These are phyloP conservation scores for Aleiodes sp. DNA, from an alignment of 1,140 invertebrate species.

Conservation along the genomic window DNA sequence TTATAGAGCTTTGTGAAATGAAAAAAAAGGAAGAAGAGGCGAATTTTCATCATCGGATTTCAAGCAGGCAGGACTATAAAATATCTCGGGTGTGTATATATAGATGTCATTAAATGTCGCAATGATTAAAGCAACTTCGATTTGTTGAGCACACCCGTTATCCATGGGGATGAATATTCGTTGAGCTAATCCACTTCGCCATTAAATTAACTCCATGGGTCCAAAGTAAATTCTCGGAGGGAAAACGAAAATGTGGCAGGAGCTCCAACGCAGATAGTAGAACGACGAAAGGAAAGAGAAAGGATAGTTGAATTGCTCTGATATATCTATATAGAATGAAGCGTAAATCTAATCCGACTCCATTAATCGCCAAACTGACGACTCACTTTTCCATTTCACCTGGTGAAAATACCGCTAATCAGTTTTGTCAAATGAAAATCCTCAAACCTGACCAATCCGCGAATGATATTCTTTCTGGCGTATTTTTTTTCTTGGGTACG, in stretches of 20 bases:
- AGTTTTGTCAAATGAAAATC: background rate
- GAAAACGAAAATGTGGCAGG: background rate
- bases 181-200: constrained; percentile 5
- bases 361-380: constrained; percentile 6
- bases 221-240: constrained; percentile 10
- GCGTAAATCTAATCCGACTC: constrained; percentile 9
- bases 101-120: constrained; percentile 4
- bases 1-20: too few relatives aligned
- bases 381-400: constrained; percentile 7
- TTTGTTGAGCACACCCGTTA: constrained; percentile 5
- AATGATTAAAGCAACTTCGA: constrained; percentile 7
- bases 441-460: background rate
- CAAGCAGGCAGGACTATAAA: background rate
- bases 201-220: constrained; percentile 14
- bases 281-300: background rate
- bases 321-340: background rate
- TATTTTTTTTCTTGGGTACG: too few relatives aligned
- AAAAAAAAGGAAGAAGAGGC: too few relatives aligned
- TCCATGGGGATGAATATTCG: constrained; percentile 30
- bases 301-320: background rate
- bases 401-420: constrained; percentile 12
- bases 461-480: background rate
- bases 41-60: background rate
- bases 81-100: background rate
- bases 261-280: background rate